Evolutionary conservation across 2,113 vertebrate species (phyloP).

Genomic region (Saimiri boliviensis): DNA sequence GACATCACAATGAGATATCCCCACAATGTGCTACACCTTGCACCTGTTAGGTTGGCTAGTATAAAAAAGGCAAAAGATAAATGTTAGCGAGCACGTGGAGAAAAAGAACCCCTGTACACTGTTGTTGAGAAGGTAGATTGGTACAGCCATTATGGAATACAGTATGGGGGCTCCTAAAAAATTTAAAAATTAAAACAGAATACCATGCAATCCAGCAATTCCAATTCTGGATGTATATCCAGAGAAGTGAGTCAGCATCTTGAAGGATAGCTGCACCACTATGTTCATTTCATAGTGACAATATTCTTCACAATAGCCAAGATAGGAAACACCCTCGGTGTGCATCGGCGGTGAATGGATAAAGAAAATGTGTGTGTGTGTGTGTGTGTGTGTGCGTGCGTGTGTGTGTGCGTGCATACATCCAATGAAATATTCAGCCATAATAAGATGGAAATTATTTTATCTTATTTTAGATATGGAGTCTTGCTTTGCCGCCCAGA

Average conservation of each 20-base stretch:
- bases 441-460: too few relatives aligned
- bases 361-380: neutral
- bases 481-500: too few relatives aligned
- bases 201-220: neutral
- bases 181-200: neutral
- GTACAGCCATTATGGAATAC: neutral
- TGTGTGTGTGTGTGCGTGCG: too few relatives aligned
- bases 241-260: neutral
- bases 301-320: neutral
- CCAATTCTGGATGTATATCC: neutral
- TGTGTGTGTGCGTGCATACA: too few relatives aligned
- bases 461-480: too few relatives aligned
- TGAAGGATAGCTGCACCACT: neutral
- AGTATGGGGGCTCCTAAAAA: neutral
- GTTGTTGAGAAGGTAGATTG: neutral
- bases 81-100: neutral
- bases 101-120: neutral
- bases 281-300: neutral
- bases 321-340: neutral
- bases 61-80: neutral
- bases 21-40: neutral
- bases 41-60: neutral
- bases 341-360: neutral
- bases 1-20: neutral
- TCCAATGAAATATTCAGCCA: too few relatives aligned